Percentiles rank a stretch among this genome's conserved stretches.
Conservation (phyloP, 2,888 invertebrate genomes). For the Epistrophe grossulariae region DNA sequence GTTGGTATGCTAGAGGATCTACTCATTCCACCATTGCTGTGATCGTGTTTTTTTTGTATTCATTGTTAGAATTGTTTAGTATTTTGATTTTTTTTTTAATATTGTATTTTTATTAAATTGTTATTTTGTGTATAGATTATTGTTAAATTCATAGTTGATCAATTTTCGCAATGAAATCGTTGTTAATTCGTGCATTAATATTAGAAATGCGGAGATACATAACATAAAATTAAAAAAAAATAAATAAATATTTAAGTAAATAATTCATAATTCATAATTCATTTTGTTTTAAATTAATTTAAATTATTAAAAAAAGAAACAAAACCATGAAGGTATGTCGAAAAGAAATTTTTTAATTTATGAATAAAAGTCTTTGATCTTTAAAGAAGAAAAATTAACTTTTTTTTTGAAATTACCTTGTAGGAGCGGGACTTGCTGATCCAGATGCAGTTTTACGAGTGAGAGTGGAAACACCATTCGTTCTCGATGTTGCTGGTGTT, state of each 20-base stretch:
- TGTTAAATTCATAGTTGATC: conserved; percentile 65
- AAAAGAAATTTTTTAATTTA: conserved; percentile 32
- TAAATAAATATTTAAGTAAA: conserved; percentile 47
- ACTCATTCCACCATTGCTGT: conserved; percentile 90
- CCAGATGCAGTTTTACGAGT: conserved; percentile 90
- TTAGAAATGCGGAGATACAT: conserved; percentile 59
- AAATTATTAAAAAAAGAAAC: neutral
- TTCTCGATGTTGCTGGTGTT: conserved; percentile 86
- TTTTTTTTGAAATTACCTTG: conserved; percentile 86
- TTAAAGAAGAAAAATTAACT: neutral
- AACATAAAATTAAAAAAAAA: conserved; percentile 59
- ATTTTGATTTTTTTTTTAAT: conserved; percentile 61
- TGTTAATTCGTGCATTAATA: conserved; percentile 67
- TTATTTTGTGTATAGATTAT: conserved; percentile 53
- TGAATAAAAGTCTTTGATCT: conserved; percentile 1
- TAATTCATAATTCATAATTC: conserved; percentile 48
- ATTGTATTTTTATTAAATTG: conserved; percentile 62
- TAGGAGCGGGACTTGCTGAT: conserved; percentile 90
- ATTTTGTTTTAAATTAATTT: neutral
- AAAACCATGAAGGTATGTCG: conserved; percentile 25
- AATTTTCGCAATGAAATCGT: conserved; percentile 66
- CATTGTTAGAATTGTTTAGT: conserved; percentile 72
- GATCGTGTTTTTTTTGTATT: conserved; percentile 78
- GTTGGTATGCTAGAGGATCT: conserved; percentile 96
- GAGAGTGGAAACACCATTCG: conserved; percentile 87